These are phyloP conservation scores for Adelphocoris suturalis DNA, from an alignment of 2,888 invertebrate genomes.

Conservation along the genomic window DNA sequence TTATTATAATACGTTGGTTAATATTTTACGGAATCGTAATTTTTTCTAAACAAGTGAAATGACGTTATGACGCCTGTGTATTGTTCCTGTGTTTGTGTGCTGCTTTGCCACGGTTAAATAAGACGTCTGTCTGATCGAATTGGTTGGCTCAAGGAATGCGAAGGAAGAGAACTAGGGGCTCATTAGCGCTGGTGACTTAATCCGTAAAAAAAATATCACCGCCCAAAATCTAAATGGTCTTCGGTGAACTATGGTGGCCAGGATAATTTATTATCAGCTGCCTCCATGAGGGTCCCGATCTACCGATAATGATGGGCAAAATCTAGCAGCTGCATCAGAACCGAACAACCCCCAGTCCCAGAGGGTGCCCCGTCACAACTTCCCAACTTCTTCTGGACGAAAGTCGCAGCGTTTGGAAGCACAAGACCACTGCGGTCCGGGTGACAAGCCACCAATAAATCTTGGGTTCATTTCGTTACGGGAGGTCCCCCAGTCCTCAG, in stretches of 20 bases:
- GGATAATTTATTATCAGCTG: slow-evolving; percentile 58
- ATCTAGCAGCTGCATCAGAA: slow-evolving; percentile 59
- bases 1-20: too few relatives aligned
- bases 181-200: slow-evolving; percentile 15
- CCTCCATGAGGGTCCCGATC: slow-evolving; percentile 41
- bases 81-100: background rate
- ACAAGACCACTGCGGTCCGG: background rate
- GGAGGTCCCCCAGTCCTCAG: slow-evolving; percentile 22
- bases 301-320: background rate
- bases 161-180: background rate
- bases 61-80: too few relatives aligned
- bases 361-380: background rate
- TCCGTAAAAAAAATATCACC: slow-evolving; percentile 20
- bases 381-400: background rate
- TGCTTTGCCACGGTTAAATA: background rate
- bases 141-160: background rate
- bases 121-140: background rate
- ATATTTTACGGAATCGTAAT: too few relatives aligned
- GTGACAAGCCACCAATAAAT: slow-evolving; percentile 57
- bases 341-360: background rate
- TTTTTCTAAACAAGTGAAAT: too few relatives aligned
- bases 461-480: slow-evolving; percentile 41
- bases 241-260: slow-evolving; percentile 50
- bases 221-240: slow-evolving; percentile 33
- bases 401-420: background rate